phyloP scores from a whole-genome alignment of 2,888 invertebrate genomes.

The Drosophila robusta region DNA sequence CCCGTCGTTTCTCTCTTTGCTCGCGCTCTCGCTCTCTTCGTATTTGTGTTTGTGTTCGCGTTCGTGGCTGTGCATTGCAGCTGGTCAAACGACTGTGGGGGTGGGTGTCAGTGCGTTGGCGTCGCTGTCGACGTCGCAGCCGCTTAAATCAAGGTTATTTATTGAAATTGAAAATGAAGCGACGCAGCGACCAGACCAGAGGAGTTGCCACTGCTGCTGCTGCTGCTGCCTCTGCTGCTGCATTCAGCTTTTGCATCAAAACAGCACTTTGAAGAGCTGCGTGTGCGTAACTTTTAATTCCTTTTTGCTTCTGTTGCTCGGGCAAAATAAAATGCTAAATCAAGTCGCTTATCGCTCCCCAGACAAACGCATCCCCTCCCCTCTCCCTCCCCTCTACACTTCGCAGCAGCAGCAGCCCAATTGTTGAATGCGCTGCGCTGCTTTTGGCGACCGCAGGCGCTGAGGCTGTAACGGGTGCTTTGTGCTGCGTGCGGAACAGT shows the following conservation, averaged over 20 bases:
- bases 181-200: constrained; percentile 28
- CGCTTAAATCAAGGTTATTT: constrained; percentile 83
- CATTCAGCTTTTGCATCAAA: constrained; percentile 31
- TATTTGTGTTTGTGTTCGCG: constrained; percentile 30
- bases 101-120: constrained; percentile 43
- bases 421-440: constrained; percentile 74
- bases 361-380: constrained; percentile 9
- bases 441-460: neutral
- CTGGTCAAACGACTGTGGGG: constrained; percentile 69
- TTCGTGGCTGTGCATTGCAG: constrained; percentile 54
- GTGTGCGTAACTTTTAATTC: constrained; percentile 33
- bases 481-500: constrained; percentile 17
- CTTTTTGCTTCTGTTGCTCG: constrained; percentile 16
- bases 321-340: constrained; percentile 63
- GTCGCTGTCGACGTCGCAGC: constrained; percentile 59
- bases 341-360: constrained; percentile 71
- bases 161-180: constrained; percentile 81
- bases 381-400: neutral
- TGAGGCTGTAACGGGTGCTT: neutral
- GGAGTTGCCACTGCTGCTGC: constrained; percentile 13
- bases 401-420: constrained; percentile 50
- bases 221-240: constrained; percentile 15
- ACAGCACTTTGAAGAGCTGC: constrained; percentile 22
- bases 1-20: constrained; percentile 3
- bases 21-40: constrained; percentile 22